Evolutionary conservation across 2,888 invertebrate species (phyloP).

Genomic region (Patella caerulea): DNA sequence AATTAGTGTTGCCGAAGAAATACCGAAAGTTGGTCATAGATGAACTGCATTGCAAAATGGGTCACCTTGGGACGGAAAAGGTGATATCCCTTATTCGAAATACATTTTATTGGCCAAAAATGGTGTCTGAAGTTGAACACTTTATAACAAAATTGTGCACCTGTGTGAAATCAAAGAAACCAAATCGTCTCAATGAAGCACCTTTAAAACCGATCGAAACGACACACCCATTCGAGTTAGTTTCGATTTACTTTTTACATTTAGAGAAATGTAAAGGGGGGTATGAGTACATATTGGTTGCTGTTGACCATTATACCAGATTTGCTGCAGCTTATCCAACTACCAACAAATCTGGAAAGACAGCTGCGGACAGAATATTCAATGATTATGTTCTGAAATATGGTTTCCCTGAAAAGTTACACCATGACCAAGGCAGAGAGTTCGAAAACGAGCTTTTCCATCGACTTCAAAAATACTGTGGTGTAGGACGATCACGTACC

Average conservation of each 20-base stretch:
- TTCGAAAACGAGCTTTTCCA: no score
- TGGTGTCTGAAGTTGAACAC: background rate
- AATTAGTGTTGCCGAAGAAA: conserved; percentile 14
- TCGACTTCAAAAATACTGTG: no score
- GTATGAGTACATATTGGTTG: conserved; percentile 22
- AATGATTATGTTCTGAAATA: no score
- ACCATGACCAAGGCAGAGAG: no score
- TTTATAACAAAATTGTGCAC: background rate
- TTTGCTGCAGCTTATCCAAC: conserved; percentile 24
- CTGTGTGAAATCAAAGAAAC: no score
- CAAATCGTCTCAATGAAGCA: no score
- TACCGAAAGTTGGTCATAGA: background rate
- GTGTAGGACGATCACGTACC: no score
- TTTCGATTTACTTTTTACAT: conserved; percentile 21
- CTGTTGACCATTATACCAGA: conserved; percentile 24
- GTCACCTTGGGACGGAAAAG: conserved; percentile 6
- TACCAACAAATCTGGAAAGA: conserved; percentile 13
- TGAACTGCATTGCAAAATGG: conserved; percentile 18
- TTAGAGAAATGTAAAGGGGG: conserved; percentile 22
- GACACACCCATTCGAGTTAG: conserved; percentile 19
- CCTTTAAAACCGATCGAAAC: no score
- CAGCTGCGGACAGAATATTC: background rate
- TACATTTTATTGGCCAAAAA: background rate
- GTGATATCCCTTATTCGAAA: background rate
- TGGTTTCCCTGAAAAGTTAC: no score